Conservation (phyloP, 2,113 vertebrate genomes). For the Uria lomvia region DNA sequence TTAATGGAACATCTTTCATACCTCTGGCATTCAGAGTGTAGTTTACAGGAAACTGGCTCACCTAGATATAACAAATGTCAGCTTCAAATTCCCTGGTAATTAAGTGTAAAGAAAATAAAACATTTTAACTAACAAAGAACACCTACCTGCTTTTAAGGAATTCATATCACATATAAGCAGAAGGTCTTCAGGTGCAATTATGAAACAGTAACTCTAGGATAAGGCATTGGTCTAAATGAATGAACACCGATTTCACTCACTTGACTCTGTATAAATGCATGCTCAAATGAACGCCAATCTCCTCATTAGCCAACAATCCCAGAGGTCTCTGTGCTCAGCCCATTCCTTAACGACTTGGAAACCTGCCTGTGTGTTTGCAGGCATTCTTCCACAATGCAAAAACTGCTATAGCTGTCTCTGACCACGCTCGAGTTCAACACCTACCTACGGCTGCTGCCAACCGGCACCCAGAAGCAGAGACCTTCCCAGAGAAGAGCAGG, state of each 20-base stretch:
- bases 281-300: background rate
- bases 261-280: background rate
- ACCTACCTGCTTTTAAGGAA: background rate
- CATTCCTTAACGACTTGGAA: background rate
- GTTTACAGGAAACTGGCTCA: background rate
- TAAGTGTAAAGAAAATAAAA: background rate
- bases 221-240: background rate
- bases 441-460: fast-evolving
- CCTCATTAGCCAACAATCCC: background rate
- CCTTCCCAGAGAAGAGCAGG: background rate
- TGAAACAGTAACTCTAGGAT: background rate
- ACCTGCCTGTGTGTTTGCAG: fast-evolving
- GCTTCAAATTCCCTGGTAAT: background rate
- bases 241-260: background rate
- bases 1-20: background rate
- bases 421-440: fast-evolving
- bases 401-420: background rate
- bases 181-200: background rate
- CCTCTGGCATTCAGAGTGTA: background rate
- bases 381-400: background rate
- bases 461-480: background rate
- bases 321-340: background rate
- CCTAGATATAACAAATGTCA: background rate
- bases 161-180: background rate
- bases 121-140: background rate